Evolutionary conservation across 2,113 vertebrate genomes (phyloP), one percentile per base, ranked within the genome.

Genomic region (Nycticorax nycticorax): DNA sequence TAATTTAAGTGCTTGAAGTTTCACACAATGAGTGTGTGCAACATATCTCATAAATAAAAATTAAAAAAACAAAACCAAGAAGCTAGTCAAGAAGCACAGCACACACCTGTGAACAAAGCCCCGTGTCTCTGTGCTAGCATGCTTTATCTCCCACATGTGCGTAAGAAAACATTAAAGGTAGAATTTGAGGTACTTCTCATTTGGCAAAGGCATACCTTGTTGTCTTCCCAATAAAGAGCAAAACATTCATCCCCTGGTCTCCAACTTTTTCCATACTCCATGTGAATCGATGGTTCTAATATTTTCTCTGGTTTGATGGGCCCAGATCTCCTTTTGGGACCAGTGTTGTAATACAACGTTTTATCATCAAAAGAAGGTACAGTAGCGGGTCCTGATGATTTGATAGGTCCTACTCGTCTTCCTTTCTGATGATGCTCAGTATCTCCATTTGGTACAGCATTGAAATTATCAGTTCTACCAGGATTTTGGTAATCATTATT

Each of bases 161-260:
- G 0, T 22, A 74, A 71, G 37, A 67, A 77, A 79, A 77, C 2
- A 60, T 14, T 7, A 56, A 39, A 55, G 8, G 7, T 33, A 78
- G 9, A 53, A 50, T 47, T 20, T 69, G 12, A 63, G 27, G 37
- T 68, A 55, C 1, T 66, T 71, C 14, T 67, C 57, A 62, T 53
- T 68, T 52, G 8, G 47, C 50, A 80, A 89, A 73, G 10, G 52
- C 96, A 78, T 98, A 99, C 99, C 99, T 99, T 99, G 95, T 99
- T 99, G 95, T 99, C 99, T 97, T 99, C 99, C 99, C 99, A 99
- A 96, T 99, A 99, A 92, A 99, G 98, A 79, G 99, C 99, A 97
- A 99, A 98, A 96, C 99, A 99, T 96, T 99, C 98, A 97, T 99
- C 99, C 82, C 99, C 99, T 37, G 99, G 98, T 98, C 98, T 99